These are phyloP conservation scores for Acrossocheilus fasciatus DNA, from an alignment of 2,797 vertebrate species.

Conservation along the genomic window DNA sequence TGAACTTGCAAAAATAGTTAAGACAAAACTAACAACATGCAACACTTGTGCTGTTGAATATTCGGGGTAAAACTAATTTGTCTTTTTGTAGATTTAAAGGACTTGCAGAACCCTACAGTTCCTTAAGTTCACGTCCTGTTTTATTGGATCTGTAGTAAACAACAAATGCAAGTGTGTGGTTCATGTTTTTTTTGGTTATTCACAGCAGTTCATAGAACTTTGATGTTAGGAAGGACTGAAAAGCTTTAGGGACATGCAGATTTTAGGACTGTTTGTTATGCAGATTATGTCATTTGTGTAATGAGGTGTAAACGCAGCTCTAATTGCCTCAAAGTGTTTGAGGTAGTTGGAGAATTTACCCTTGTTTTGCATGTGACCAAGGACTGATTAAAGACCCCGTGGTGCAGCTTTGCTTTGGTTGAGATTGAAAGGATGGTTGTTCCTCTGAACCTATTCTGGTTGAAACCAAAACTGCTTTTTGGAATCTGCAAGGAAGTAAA, in stretches of 20 bases:
- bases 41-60: background rate
- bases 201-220: background rate
- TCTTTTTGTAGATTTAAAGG: background rate
- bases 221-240: background rate
- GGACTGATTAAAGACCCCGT: background rate
- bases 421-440: background rate
- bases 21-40: background rate
- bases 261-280: background rate
- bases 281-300: slow-evolving; percentile 6
- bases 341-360: background rate
- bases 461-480: background rate
- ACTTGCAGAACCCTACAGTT: background rate
- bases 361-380: background rate
- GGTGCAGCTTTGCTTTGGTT: background rate
- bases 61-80: background rate
- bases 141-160: background rate
- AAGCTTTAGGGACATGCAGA: background rate
- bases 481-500: background rate
- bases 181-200: background rate
- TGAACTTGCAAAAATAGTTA: background rate
- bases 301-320: background rate
- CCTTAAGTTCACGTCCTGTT: background rate
- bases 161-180: background rate
- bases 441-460: background rate
- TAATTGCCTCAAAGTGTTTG: slow-evolving; percentile 8